Evolutionary conservation across 2,113 vertebrate species (phyloP).

Genomic region (Cromileptes altivelis): DNA sequence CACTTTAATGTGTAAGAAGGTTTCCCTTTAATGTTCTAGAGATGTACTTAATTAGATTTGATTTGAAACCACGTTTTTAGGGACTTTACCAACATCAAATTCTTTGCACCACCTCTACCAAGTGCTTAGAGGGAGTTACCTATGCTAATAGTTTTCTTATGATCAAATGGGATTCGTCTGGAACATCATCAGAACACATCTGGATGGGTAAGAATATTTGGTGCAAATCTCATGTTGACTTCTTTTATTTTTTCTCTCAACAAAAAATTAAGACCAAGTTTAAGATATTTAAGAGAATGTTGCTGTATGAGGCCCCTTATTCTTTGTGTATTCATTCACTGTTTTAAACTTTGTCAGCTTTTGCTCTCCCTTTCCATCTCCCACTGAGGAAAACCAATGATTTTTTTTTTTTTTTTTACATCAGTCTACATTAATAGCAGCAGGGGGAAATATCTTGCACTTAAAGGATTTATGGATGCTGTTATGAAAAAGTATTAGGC

Average conservation of each 20-base stretch:
- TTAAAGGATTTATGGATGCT: slow-evolving; percentile 29
- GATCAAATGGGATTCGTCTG: no score
- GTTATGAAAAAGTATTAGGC: slow-evolving; percentile 37
- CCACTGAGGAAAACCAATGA: not conserved
- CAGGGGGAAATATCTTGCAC: slow-evolving; percentile 16
- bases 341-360: not conserved
- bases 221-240: no score
- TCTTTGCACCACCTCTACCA: no score
- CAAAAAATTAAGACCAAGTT: no score
- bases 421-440: not conserved
- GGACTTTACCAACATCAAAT: not conserved
- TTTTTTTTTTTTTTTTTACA: not conserved
- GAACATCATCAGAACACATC: no score
- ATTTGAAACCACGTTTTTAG: not conserved
- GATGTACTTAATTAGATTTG: not conserved
- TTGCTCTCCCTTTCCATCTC: slow-evolving; percentile 2
- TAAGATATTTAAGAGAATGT: no score
- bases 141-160: no score
- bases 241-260: no score
- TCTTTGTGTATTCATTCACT: not conserved
- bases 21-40: no score
- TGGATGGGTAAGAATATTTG: no score
- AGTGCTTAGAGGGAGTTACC: no score
- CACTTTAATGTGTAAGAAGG: no score
- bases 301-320: not conserved